Conservation (phyloP, 2,797 vertebrate genomes). For the Enteromius paludinosus region DNA sequence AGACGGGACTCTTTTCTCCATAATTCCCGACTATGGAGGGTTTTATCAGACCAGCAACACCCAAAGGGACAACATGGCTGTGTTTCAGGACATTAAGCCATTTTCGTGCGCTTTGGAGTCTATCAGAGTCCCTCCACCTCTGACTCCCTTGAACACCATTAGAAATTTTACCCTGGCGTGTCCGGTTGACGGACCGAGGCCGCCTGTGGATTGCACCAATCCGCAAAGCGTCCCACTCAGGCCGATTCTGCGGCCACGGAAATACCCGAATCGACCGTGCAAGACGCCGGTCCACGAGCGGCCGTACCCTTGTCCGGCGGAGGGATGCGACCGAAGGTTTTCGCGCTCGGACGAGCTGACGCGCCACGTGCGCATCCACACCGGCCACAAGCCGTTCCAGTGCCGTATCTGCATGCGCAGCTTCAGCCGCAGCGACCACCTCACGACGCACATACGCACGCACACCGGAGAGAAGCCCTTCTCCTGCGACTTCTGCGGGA, state of each 20-base stretch:
- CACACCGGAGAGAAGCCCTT: slow-evolving; percentile 93
- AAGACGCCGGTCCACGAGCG: slow-evolving; percentile 92
- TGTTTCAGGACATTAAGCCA: slow-evolving; percentile 85
- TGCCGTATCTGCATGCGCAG: slow-evolving; percentile 92
- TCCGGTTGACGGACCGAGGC: slow-evolving; percentile 75
- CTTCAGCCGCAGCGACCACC: slow-evolving; percentile 92
- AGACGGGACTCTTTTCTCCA: slow-evolving; percentile 84
- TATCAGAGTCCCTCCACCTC: slow-evolving; percentile 85
- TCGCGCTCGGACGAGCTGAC: slow-evolving; percentile 91
- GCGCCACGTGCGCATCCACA: slow-evolving; percentile 91
- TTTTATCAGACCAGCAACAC: slow-evolving; percentile 84
- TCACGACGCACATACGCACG: slow-evolving; percentile 91
- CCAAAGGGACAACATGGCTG: slow-evolving; percentile 84
- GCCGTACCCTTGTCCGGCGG: slow-evolving; percentile 90
- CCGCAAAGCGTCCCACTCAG: slow-evolving; percentile 85
- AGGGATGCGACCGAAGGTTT: slow-evolving; percentile 92
- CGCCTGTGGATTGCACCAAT: slow-evolving; percentile 73
- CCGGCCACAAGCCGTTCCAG: slow-evolving; percentile 92
- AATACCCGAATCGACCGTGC: slow-evolving; percentile 90
- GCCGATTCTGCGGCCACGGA: slow-evolving; percentile 87
- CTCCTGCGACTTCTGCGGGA: slow-evolving; percentile 87
- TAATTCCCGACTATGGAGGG: slow-evolving; percentile 88
- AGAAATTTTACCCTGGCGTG: slow-evolving; percentile 89
- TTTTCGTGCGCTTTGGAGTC: slow-evolving; percentile 88
- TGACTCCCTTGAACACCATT: slow-evolving; percentile 94